Percentiles rank a stretch among this genome's conserved stretches.
phyloP scores from a whole-genome alignment of 2,888 invertebrate species.

The Spodoptera littoralis region DNA sequence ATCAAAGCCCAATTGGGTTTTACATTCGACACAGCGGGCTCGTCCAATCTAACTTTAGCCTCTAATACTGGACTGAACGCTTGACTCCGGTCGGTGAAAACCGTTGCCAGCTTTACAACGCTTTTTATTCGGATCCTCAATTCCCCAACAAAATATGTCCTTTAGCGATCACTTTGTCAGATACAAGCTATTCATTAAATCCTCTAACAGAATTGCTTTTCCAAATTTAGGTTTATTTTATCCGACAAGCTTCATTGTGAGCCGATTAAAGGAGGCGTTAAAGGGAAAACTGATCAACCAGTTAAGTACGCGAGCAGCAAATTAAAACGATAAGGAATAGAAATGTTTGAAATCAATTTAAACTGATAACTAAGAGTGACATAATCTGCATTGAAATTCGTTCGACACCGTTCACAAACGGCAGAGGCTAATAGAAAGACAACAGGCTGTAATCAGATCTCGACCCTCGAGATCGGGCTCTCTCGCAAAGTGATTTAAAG shows the following conservation, averaged over 20 bases:
- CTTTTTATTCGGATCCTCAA: slow-evolving; percentile 47
- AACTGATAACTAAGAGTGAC: slow-evolving; percentile 65
- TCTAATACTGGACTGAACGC: slow-evolving; percentile 64
- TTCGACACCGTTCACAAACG: slow-evolving; percentile 55
- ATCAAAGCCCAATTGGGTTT: slow-evolving; percentile 85
- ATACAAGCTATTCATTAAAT: slow-evolving; percentile 45
- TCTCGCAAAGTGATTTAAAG: slow-evolving; percentile 71
- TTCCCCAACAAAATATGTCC: slow-evolving; percentile 43
- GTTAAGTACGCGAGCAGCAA: slow-evolving; percentile 43
- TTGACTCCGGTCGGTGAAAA: slow-evolving; percentile 55
- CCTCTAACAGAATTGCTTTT: slow-evolving; percentile 28
- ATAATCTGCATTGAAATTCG: slow-evolving; percentile 70
- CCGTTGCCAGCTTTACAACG: slow-evolving; percentile 48
- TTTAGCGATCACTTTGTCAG: slow-evolving; percentile 40
- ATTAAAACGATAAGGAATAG: slow-evolving; percentile 52
- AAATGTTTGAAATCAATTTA: slow-evolving; percentile 65
- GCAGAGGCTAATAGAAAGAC: slow-evolving; percentile 72
- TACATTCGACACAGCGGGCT: slow-evolving; percentile 78
- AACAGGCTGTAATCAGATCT: slow-evolving; percentile 74
- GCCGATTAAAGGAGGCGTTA: slow-evolving; percentile 36
- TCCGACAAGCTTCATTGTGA: slow-evolving; percentile 32
- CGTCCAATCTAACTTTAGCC: slow-evolving; percentile 82
- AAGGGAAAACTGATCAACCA: slow-evolving; percentile 46
- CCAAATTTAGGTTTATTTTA: slow-evolving; percentile 34
- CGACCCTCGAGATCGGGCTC: slow-evolving; percentile 62